Conservation (phyloP, 1,140 invertebrate species). For the Tetramorium alpestre region DNA sequence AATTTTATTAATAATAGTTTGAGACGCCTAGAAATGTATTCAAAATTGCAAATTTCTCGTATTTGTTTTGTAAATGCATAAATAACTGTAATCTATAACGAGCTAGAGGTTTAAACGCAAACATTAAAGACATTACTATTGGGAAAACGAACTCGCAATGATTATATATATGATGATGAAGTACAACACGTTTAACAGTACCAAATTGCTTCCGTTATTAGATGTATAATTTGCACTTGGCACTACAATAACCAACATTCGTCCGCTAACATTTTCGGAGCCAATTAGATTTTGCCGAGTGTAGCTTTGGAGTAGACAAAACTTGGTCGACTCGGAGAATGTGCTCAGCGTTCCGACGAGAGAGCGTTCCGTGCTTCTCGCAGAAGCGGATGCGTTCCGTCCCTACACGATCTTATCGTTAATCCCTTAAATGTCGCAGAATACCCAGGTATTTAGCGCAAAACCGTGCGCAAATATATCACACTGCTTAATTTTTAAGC, state of each 20-base stretch:
- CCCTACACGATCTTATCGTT: not conserved
- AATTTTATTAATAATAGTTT: too few relatives aligned
- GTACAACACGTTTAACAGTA: not conserved
- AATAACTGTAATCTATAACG: not conserved
- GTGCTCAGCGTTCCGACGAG: not conserved
- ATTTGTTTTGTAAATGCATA: not conserved
- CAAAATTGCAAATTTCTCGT: not conserved
- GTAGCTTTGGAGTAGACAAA: not conserved
- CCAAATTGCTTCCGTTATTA: constrained; percentile 14
- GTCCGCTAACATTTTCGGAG: not conserved
- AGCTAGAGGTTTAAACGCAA: not conserved
- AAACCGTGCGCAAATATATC: constrained; percentile 19
- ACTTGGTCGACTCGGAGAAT: not conserved
- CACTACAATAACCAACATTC: not conserved
- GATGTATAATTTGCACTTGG: not conserved
- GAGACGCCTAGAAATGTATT: not conserved
- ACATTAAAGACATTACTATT: not conserved
- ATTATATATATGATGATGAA: not conserved
- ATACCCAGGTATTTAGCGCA: not conserved
- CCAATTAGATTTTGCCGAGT: constrained; percentile 28
- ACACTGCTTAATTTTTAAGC: constrained; percentile 16
- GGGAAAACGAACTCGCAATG: not conserved
- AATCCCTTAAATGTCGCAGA: constrained; percentile 13
- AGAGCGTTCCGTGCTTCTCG: not conserved
- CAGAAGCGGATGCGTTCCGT: not conserved